A percentile compares a stretch with the other conserved stretches of the same genome.
Evolutionary conservation across 2,113 vertebrate genomes (phyloP).

Genomic region (Gorsachius goisagi): DNA sequence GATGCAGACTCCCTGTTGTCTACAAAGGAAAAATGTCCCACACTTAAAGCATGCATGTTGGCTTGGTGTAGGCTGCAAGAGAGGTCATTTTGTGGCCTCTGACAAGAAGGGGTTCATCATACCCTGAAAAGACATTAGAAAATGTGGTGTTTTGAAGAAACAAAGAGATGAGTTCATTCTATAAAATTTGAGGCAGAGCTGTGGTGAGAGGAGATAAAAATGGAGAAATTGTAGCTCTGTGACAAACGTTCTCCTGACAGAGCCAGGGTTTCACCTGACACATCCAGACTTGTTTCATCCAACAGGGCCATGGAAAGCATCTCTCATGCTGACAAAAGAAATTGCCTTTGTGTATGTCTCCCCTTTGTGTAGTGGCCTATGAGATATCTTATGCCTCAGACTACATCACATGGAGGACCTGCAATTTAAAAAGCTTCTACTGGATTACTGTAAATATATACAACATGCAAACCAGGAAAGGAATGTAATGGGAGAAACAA

Average conservation of each 20-base stretch:
- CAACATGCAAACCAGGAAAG: neutral
- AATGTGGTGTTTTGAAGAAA: neutral
- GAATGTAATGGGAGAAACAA: neutral
- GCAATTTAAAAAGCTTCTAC: neutral
- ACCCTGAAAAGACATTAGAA: neutral
- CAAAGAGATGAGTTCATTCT: neutral
- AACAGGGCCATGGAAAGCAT: neutral
- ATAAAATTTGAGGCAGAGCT: neutral
- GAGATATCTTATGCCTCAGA: neutral
- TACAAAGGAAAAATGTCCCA: neutral
- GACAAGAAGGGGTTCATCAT: neutral
- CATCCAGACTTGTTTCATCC: neutral
- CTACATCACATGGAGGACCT: neutral
- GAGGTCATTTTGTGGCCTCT: neutral
- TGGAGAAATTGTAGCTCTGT: neutral
- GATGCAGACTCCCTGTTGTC: neutral
- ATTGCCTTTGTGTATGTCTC: neutral
- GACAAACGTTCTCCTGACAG: neutral
- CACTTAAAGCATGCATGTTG: fast-evolving
- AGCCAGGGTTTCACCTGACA: neutral
- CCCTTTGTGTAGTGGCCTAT: neutral
- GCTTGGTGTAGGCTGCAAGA: neutral
- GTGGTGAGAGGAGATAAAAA: neutral
- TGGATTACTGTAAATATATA: neutral
- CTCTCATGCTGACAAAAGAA: neutral